phyloP scores from a whole-genome alignment of 2,797 vertebrate species.

The Hemibagrus guttatus region DNA sequence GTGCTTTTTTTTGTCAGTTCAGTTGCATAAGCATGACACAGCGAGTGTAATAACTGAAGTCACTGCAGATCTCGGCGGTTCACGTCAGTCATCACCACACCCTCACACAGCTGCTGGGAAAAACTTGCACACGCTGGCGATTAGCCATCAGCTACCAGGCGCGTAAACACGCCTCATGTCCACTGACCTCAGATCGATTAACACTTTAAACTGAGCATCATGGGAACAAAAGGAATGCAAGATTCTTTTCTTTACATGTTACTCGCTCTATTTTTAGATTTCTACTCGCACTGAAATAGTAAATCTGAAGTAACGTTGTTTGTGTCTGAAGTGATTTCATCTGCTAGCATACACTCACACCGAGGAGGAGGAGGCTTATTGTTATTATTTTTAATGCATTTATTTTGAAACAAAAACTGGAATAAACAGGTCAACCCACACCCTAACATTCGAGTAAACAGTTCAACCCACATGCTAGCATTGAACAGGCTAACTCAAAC shows the following conservation, averaged over 20 bases:
- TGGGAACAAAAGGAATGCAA: background rate
- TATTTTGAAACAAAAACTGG: background rate
- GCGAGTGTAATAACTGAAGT: background rate
- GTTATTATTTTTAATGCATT: background rate
- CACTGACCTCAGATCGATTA: no score
- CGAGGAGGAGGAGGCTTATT: background rate
- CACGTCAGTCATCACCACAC: background rate
- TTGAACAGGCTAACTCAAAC: background rate
- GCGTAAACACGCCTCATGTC: background rate
- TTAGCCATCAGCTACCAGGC: background rate
- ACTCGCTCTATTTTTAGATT: background rate
- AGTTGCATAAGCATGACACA: constrained; percentile 20
- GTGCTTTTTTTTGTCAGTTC: background rate
- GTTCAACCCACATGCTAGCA: background rate
- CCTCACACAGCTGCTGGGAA: constrained; percentile 13
- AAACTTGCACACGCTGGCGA: background rate
- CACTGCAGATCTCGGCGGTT: background rate
- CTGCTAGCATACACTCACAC: background rate
- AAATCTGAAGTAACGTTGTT: background rate
- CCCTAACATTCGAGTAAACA: background rate
- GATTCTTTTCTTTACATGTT: background rate
- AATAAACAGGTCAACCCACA: background rate
- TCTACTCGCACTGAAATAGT: no score
- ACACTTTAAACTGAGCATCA: background rate
- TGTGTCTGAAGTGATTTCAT: background rate